Conservation (phyloP, 30 jellyfish, hydroid and myxozoan genomes). For the Hydractinia echinata region DNA sequence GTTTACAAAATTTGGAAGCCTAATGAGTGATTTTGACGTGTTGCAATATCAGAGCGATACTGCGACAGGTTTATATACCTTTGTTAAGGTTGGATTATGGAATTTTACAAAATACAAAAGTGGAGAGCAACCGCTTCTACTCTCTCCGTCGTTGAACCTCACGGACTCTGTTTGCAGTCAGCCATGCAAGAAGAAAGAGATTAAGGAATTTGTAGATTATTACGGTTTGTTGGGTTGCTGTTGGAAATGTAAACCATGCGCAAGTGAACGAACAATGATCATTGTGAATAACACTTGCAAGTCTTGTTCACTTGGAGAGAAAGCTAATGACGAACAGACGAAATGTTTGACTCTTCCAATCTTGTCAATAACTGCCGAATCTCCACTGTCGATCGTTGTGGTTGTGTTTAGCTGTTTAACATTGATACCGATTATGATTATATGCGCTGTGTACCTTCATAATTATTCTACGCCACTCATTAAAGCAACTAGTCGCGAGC, state of each 20-base stretch:
- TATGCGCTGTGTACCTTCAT: slow-evolving; percentile 8
- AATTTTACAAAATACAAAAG: background rate
- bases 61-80: background rate
- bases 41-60: slow-evolving; percentile 3
- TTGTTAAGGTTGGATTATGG: slow-evolving; percentile 28
- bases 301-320: slow-evolving; percentile 7
- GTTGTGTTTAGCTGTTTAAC: background rate
- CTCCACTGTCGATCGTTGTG: slow-evolving; percentile 12
- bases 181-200: slow-evolving; percentile 23
- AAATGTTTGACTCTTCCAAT: slow-evolving; percentile 22
- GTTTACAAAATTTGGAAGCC: slow-evolving; percentile 16
- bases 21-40: slow-evolving; percentile 14
- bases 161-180: slow-evolving; percentile 31
- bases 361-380: slow-evolving; percentile 12
- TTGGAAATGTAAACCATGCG: slow-evolving; percentile 24
- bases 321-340: slow-evolving; percentile 26
- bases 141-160: background rate
- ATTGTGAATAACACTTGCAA: slow-evolving; percentile 23
- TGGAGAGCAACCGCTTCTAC: background rate
- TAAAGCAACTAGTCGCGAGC: slow-evolving; percentile 27
- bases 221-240: slow-evolving; percentile 12
- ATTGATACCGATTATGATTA: background rate
- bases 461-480: slow-evolving; percentile 18
- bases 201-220: background rate
- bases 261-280: background rate